Evolutionary conservation across 2,888 invertebrate species (phyloP), one percentile per base, ranked within the genome.

Genomic region (Ophion ventricosus): DNA sequence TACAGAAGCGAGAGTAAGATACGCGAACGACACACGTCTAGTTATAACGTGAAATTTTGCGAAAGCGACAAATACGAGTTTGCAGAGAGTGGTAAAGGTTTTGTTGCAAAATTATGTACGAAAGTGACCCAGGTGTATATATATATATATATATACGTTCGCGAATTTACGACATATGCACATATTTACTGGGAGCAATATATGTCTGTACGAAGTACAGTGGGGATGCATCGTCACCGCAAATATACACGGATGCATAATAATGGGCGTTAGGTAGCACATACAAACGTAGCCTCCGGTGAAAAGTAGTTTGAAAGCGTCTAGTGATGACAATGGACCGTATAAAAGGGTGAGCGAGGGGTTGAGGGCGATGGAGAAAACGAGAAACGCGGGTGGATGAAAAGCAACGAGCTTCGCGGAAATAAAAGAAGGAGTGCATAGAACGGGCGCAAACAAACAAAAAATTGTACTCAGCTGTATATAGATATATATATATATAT

Each of bases 251-350:
- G 70, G 59, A 81, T 61, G 82, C 70, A 84, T 66, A 81, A 84
- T 84, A 84, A 84, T 84, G 81, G 84, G 70, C 74, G 81, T 84
- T 74, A 70, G 74, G 79, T 72, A 75, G 76, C 40, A 56, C 43
- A 77, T 83, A 80, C 80, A 78, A 84, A 82, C 82, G 83, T 81
- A 85, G 87, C 85, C 88, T 63, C 85, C 83, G 87, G 89, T 87
- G 87, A 88, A 88, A 88, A 90, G 88, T 88, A 89, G 90, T 91
- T 89, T 89, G 87, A 87, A 89, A 90, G 87, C 88, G 86, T 85
- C 90, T 91, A 88, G 88, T 84, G 81, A 84, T 82, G 86, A 90
- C 90, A 90, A 90, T 90, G 87, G 85, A 43, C 75, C 83, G 84
- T 77, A 73, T 79, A 81, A 84, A 78, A 80, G 80, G 63, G 64